phyloP scores from a whole-genome alignment of 1,140 invertebrate genomes.

The Ganaspis sp. region DNA sequence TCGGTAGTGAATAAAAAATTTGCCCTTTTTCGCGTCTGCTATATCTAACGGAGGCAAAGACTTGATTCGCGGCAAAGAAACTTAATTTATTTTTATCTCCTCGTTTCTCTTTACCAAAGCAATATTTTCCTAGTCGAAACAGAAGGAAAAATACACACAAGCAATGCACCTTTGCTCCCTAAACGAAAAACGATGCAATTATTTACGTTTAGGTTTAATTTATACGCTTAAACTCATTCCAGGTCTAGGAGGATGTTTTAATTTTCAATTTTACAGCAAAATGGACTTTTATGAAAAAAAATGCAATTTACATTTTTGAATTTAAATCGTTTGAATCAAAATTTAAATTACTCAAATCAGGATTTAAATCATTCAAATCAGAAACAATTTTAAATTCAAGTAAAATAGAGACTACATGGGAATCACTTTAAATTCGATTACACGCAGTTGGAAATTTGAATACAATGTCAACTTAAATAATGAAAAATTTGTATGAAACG shows the following conservation, averaged over 20 bases:
- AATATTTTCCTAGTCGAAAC: background rate
- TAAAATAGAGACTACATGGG: background rate
- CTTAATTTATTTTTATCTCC: background rate
- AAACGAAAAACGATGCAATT: constrained; percentile 2
- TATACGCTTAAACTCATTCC: background rate
- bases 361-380: constrained; percentile 6
- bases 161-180: background rate
- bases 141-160: background rate
- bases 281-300: background rate
- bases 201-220: background rate
- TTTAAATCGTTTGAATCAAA: too few relatives aligned
- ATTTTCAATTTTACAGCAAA: background rate
- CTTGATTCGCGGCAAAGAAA: background rate
- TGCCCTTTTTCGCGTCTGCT: background rate
- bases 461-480: too few relatives aligned
- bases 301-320: too few relatives aligned
- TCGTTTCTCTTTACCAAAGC: constrained; percentile 10
- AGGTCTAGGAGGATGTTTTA: background rate
- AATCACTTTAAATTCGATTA: constrained; percentile 6
- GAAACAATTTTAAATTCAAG: constrained; percentile 11
- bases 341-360: background rate
- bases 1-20: background rate
- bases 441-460: too few relatives aligned
- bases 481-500: too few relatives aligned
- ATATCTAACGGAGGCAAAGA: background rate